Evolutionary conservation across 2,797 vertebrate species (phyloP).

Genomic region (Gallirallus australis): DNA sequence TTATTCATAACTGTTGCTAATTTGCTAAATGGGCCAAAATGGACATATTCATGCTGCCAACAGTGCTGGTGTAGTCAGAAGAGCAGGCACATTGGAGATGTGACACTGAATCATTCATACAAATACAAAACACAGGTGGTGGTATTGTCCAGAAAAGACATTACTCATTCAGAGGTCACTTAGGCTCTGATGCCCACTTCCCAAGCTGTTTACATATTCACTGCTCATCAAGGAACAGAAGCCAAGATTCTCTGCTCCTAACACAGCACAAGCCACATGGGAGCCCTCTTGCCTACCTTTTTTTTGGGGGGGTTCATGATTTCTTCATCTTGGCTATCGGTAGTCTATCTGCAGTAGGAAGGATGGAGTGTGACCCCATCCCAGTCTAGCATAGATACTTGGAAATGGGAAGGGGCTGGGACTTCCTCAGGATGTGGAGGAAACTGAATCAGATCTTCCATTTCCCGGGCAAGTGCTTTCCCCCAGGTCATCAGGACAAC

Average conservation of each 20-base stretch:
- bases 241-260: background rate
- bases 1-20: background rate
- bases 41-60: background rate
- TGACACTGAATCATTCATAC: background rate
- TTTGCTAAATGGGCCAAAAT: constrained; percentile 7
- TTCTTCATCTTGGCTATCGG: background rate
- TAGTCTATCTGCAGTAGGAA: constrained; percentile 29
- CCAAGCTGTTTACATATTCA: background rate
- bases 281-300: background rate
- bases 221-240: background rate
- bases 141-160: background rate
- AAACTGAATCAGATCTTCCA: constrained; percentile 68
- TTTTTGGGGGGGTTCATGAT: background rate
- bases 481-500: background rate
- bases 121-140: background rate
- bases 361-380: constrained; percentile 50
- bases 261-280: background rate
- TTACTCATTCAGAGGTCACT: background rate
- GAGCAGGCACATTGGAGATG: background rate
- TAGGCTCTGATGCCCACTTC: background rate
- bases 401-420: constrained; percentile 42
- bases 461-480: constrained; percentile 20
- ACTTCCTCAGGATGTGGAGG: constrained; percentile 69
- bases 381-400: background rate
- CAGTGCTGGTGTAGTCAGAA: background rate